Base-by-base conservation (phyloP, 2,888 invertebrate genomes). In the Elmis aenea region DNA sequence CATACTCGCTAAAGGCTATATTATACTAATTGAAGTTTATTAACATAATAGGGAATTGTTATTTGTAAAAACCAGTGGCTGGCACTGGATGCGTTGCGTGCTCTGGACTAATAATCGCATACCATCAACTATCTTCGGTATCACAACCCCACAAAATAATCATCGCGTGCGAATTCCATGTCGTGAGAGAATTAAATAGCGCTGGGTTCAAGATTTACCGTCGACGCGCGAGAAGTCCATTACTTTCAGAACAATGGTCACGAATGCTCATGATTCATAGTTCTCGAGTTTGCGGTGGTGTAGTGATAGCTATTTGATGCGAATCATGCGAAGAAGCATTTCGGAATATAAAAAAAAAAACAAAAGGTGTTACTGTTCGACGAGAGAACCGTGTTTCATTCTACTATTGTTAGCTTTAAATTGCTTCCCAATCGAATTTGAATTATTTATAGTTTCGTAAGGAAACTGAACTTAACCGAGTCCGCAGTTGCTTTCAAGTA, bases 131-230 rank as follows among this genome's bases (percentile, higher is more conserved):
- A 34, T 13, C 27, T 26, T 26, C 30, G 36, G 37, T 48, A 54
- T 53, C 50, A 50, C 50, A 45, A 40, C 54, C 46, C 50, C 49
- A 43, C 41, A 46, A 39, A 54, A 55, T 51, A 54, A 55, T 50
- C 49, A 53, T 57, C 52, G 57, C 57, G 54, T 56, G 56, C 54
- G 50, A 51, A 51, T 36, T 39, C 45, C 48, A 48, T 58, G 54
- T 59, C 59, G 59, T 59, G 61, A 59, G 54, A 53, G 55, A 57
- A 59, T 59, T 59, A 57, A 61, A 58, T 57, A 56, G 52, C 53
- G 49, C 52, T 52, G 38, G 51, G 54, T 52, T 51, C 53, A 57
- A 58, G 57, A 59, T 59, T 59, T 59, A 59, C 55, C 51, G 55
- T 51, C 51, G 48, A 48, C 52, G 55, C 57, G 57, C 53, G 51